phyloP scores from a whole-genome alignment of 1,140 invertebrate genomes.

The Drosophila trapezifrons region DNA sequence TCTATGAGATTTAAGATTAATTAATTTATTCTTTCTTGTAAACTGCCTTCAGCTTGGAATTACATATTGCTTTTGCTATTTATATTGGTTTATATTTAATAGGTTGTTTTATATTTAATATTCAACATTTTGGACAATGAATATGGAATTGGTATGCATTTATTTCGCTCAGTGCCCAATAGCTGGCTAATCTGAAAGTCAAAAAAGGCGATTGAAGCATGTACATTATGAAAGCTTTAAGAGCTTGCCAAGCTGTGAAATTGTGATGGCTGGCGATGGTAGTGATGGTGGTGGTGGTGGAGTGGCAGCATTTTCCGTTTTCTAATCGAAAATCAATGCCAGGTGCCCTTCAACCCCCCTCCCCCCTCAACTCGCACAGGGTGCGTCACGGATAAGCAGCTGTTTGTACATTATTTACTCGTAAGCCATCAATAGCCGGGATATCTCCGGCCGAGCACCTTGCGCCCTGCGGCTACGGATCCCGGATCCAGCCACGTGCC shows the following conservation, averaged over 20 bases:
- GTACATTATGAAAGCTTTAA: slow-evolving; percentile 58
- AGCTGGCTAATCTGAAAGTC: slow-evolving; percentile 21
- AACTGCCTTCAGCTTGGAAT: background rate
- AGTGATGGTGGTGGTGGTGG: background rate
- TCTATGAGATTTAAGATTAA: too few species aligned
- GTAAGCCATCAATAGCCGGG: slow-evolving; percentile 76
- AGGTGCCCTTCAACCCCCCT: slow-evolving; percentile 29
- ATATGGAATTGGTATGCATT: too few species aligned
- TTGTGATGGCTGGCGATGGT: slow-evolving; percentile 38
- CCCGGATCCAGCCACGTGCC: slow-evolving; percentile 38
- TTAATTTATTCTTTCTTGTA: background rate
- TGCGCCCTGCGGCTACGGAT: slow-evolving; percentile 40
- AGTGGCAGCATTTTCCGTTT: slow-evolving; percentile 44
- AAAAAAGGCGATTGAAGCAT: slow-evolving; percentile 37
- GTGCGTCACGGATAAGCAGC: slow-evolving; percentile 71
- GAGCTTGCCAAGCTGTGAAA: slow-evolving; percentile 52
- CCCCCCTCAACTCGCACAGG: background rate
- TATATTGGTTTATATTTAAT: too few species aligned
- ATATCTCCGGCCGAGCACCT: slow-evolving; percentile 30
- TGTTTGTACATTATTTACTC: slow-evolving; percentile 83
- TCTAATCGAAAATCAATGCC: slow-evolving; percentile 81
- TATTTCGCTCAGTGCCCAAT: background rate
- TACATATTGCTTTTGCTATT: too few species aligned
- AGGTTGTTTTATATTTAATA: too few species aligned
- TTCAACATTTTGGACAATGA: too few species aligned